phyloP scores from a whole-genome alignment of 2,113 vertebrate species.

The Isichthys henryi region DNA sequence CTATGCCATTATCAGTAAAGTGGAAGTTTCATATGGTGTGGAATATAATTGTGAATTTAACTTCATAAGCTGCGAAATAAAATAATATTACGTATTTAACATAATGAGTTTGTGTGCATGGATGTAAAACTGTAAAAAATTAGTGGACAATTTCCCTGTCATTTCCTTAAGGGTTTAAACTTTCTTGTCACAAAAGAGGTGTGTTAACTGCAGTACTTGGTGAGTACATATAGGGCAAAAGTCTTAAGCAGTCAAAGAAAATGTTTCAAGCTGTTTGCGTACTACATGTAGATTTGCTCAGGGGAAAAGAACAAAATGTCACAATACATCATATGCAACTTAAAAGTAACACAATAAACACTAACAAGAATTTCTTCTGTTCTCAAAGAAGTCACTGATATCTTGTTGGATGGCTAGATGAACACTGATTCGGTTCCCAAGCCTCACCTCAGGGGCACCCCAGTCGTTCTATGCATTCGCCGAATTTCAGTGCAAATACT shows the following conservation, averaged over 20 bases:
- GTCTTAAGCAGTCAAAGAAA: neutral
- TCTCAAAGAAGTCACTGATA: neutral
- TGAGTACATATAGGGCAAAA: neutral
- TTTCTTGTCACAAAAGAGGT: neutral
- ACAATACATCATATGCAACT: neutral
- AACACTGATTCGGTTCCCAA: neutral
- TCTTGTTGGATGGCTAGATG: neutral
- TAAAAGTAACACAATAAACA: neutral
- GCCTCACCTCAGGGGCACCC: neutral
- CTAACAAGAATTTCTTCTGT: neutral
- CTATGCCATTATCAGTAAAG: neutral
- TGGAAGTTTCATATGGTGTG: neutral
- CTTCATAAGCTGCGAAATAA: neutral
- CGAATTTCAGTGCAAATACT: neutral
- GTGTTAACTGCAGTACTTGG: slow-evolving; percentile 31
- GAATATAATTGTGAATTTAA: neutral
- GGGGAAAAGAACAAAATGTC: neutral
- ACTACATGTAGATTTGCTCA: neutral
- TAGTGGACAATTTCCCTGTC: neutral
- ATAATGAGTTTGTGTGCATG: neutral
- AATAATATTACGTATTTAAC: neutral
- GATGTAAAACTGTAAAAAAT: neutral
- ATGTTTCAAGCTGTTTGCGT: neutral
- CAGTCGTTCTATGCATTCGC: neutral
- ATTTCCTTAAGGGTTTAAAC: neutral